Conservation (phyloP, 2,797 vertebrate species). For the Scomberomorus guttatus region DNA sequence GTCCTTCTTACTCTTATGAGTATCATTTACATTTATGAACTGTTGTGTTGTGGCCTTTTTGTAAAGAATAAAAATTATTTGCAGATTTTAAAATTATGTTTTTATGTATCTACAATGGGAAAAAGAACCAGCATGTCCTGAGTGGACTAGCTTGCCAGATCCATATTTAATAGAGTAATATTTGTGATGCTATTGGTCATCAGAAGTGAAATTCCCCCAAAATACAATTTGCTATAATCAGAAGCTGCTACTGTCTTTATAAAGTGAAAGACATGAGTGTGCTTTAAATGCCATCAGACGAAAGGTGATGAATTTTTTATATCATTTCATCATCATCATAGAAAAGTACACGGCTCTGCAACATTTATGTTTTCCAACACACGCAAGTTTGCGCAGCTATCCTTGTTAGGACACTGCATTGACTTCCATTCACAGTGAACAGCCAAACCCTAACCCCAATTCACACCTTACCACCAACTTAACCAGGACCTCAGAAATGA, state of each 20-base stretch:
- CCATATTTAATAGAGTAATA: too few species aligned
- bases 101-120: not conserved
- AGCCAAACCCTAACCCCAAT: too few species aligned
- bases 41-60: too few species aligned
- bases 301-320: not conserved
- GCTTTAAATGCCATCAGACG: not conserved
- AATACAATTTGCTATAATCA: not conserved
- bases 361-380: not conserved
- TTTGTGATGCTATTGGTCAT: not conserved
- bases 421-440: too few species aligned
- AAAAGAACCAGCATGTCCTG: not conserved
- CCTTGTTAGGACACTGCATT: not conserved
- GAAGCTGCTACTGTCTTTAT: not conserved
- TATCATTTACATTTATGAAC: not conserved
- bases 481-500: too few species aligned
- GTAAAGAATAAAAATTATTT: not conserved
- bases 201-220: not conserved
- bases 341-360: not conserved
- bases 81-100: not conserved
- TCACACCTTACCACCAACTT: too few species aligned
- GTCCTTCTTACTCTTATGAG: not conserved
- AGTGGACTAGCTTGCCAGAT: too few species aligned
- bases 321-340: not conserved
- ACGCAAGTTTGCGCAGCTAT: too few species aligned
- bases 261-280: not conserved